Base-by-base conservation (phyloP, 2,797 vertebrate genomes). In the Trachops cirrhosus region DNA sequence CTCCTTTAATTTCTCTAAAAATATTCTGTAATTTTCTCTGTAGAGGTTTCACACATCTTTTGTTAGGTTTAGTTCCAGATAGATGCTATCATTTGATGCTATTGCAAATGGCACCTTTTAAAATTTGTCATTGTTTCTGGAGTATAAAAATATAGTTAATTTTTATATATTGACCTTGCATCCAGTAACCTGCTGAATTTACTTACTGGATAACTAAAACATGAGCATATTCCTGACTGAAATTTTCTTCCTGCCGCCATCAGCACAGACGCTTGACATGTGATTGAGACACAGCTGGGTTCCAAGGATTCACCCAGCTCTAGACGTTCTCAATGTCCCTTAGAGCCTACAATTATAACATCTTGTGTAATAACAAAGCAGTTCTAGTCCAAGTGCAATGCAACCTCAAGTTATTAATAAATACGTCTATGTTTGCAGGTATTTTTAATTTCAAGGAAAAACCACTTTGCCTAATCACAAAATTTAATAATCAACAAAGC, bases 351-450 rank as follows among this genome's bases (percentile, higher is more conserved):
- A 67, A 44, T 14, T 50, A 8, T 71, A 79, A 86, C 22, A 67
- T 12, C 44, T 54, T 18, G 0, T 29, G 22, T 59, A 71, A 79
- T 50, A 59, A 84, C 80, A 68, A 85, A 89, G 59, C 26, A 32
- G 37, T 14, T 89, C 67, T 75, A 75, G 75, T 64, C 44, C 54
- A 78, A 41, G n/a, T n/a, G 89, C 18, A 52, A 15, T 80, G 19
- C 70, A 32, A 70, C 41, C 37, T 94, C 37, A 83, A 94, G 74
- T 74, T 70, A 75, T 70, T 85, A 89, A 75, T 89, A 52, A 75
- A 59, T 62, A 59, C 46, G 29, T 37, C 64, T 59, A 9, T 74
- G 11, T 18, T 37, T 86, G 5, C 37, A 92, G 8, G 16, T 82
- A 39, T 62, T 75, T 10, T 73, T 80, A 70, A 93, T 62, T 89